These are phyloP conservation scores for Venturia canescens DNA, from an alignment of 1,140 invertebrate species.

Conservation along the genomic window DNA sequence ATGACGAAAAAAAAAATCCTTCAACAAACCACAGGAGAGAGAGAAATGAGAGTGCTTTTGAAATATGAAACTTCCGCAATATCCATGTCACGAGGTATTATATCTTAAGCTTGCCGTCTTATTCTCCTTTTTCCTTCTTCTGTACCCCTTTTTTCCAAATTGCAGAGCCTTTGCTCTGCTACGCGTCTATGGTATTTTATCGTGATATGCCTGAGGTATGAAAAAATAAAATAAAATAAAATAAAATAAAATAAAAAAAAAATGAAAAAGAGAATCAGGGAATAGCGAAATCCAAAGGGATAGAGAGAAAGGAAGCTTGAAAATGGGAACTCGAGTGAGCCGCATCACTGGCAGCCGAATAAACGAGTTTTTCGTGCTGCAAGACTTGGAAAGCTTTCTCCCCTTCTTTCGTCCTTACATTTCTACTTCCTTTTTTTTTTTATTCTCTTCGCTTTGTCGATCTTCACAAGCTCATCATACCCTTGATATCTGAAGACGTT, in stretches of 20 bases:
- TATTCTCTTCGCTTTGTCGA: not conserved
- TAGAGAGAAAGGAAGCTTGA: not conserved
- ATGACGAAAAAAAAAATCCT: not conserved
- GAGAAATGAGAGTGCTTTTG: slow-evolving; percentile 7
- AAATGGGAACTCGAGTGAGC: not conserved
- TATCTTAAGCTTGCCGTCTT: not conserved
- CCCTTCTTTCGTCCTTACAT: not conserved
- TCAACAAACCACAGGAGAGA: not conserved
- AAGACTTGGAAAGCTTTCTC: not conserved
- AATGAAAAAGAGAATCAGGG: not conserved
- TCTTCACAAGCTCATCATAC: not conserved
- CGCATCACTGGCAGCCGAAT: not conserved
- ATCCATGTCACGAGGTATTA: slow-evolving; percentile 6
- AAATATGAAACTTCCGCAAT: slow-evolving; percentile 9
- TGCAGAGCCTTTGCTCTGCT: not conserved
- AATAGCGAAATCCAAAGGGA: not conserved
- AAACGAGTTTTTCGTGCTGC: slow-evolving; percentile 6
- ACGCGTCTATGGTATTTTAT: slow-evolving; percentile 11
- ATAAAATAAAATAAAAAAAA: not conserved
- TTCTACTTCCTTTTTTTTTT: not conserved
- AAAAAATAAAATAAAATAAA: not conserved
- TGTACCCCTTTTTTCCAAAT: not conserved
- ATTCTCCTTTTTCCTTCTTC: slow-evolving; percentile 1
- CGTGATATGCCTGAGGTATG: not conserved
- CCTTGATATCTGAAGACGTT: not conserved